Evolutionary conservation across 2,888 invertebrate species (phyloP).

Genomic region (Ennomos fuscantarius): DNA sequence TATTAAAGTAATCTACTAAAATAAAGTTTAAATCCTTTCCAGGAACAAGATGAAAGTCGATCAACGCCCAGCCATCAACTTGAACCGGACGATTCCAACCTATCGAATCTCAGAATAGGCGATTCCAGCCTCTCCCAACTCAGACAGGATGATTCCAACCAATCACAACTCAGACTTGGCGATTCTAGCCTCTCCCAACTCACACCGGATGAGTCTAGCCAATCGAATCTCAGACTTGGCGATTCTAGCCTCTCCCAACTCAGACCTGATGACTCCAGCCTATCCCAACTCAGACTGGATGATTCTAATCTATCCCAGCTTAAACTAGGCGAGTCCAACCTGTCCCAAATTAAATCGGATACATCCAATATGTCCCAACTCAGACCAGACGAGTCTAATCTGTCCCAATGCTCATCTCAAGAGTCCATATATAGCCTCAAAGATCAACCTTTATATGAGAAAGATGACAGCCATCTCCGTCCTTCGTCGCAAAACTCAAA

Average conservation of each 20-base stretch:
- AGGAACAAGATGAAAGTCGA: conserved; percentile 37
- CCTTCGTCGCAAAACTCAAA: conserved; percentile 74
- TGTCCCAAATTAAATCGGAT: too few species aligned
- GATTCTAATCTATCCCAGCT: too few species aligned
- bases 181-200: conserved; percentile 11
- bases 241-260: conserved; percentile 50
- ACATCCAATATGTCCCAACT: conserved; percentile 9
- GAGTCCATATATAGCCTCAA: conserved; percentile 56
- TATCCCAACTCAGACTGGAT: too few species aligned
- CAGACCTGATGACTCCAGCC: too few species aligned
- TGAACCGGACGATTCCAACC: conserved; percentile 53
- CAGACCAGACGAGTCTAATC: conserved; percentile 53
- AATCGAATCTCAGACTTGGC: conserved; percentile 66
- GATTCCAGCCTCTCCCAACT: conserved; percentile 10
- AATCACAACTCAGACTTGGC: conserved; percentile 46
- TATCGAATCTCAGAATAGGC: conserved; percentile 45
- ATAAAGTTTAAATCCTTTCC: not conserved
- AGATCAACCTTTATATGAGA: conserved; percentile 53
- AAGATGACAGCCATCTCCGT: conserved; percentile 71
- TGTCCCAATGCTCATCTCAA: conserved; percentile 67
- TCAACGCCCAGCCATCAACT: conserved; percentile 28
- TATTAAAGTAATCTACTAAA: too few species aligned
- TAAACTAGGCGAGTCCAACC: too few species aligned
- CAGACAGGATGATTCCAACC: conserved; percentile 53
- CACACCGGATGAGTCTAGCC: conserved; percentile 53